A percentile compares a stretch with the other conserved stretches of the same genome.
Evolutionary conservation across 2,797 vertebrate species (phyloP).

Genomic region (Megalops cyprinoides): DNA sequence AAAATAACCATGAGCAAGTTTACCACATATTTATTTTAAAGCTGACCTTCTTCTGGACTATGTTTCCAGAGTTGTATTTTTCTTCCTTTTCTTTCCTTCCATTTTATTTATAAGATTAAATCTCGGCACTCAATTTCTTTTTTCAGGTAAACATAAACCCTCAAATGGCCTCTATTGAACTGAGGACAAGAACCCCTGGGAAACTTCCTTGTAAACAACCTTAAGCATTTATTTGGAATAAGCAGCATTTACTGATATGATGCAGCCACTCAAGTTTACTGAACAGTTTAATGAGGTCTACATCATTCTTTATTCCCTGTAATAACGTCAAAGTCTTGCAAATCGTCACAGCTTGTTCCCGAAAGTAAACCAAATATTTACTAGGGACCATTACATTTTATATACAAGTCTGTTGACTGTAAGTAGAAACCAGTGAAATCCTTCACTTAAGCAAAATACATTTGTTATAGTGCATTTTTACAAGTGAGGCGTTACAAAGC

Average conservation of each 20-base stretch:
- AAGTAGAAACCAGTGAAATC: too few relatives aligned
- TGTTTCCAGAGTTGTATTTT: background rate
- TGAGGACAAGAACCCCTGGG: background rate
- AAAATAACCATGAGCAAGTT: background rate
- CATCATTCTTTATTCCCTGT: background rate
- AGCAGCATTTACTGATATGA: background rate
- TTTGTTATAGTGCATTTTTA: too few relatives aligned
- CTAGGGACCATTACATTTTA: too few relatives aligned
- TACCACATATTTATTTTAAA: background rate
- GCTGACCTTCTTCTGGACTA: background rate
- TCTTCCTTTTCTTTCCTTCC: background rate
- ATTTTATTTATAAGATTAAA: background rate
- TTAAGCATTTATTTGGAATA: background rate
- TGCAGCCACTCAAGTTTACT: background rate
- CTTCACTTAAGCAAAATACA: too few relatives aligned
- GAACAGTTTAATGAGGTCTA: background rate
- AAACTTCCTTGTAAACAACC: background rate
- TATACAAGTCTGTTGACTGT: too few relatives aligned
- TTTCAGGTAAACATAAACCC: background rate
- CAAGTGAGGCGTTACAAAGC: too few relatives aligned
- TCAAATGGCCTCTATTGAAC: too few relatives aligned
- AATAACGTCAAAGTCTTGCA: background rate
- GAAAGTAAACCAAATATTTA: too few relatives aligned
- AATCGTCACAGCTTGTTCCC: too few relatives aligned
- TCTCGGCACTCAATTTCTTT: background rate